Evolutionary conservation across 2,797 vertebrate genomes (phyloP), one percentile per base, ranked within the genome.

Genomic region (Atherinosoma microstoma): DNA sequence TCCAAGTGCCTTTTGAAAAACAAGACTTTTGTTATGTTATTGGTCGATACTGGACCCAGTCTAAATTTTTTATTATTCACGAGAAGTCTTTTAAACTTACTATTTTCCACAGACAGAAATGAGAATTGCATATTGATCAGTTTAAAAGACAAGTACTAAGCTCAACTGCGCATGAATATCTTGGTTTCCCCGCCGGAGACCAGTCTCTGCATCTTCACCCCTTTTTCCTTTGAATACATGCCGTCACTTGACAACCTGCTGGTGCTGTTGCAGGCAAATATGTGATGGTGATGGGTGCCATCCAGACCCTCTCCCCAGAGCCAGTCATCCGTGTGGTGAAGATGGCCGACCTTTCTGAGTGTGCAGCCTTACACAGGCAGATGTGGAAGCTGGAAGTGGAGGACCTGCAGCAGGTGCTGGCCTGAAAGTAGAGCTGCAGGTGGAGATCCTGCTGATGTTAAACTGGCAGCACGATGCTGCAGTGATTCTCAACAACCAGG

Each of bases 311-410:
- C 61, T 91, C 85, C 63, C 97, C 96, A 0, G 96, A 97, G 83
- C 97, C 95, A 0, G 85, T 95, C 66, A 86, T 97, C 49, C 95
- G 93, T 20, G 96, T 96, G 0, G 95, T 98, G 85, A 98, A 98
- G 90, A 94, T 98, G 89, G 96, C 95, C 1, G 95, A 96, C 79
- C 96, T 97, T 22, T 96, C 96, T 0, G 93, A 90, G 57, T 95
- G 94, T 15, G 91, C 95, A 0, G 20, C 79, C 6, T 70, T 94
- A 45, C 95, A 96, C 60, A 90, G 92, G 32, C 88, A 47, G 82
- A 95, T 95, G 94, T 97, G 97, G 97, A 94, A 88, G 47, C 89
- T 95, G 78, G 96, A 97, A 90, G 97, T 97, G 70, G 95, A 97
- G 70, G 96, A 97, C 27, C 88, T 97, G 67, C 96, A 97, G 87